Evolutionary conservation across 2,888 invertebrate genomes (phyloP).

Genomic region (Congeria kusceri): DNA sequence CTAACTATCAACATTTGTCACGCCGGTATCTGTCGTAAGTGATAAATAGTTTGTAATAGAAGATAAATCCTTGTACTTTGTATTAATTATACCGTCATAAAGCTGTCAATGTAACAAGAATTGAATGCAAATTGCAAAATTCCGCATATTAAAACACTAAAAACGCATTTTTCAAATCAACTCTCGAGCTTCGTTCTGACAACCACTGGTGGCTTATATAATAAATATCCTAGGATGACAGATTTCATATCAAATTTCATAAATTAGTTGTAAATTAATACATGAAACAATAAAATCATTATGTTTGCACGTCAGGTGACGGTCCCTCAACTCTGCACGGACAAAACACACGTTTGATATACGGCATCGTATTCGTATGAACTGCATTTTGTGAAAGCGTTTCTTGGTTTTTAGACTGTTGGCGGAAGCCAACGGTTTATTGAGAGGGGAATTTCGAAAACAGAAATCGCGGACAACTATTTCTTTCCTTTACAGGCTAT

Average conservation of each 20-base stretch:
- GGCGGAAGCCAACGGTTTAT: too few relatives aligned
- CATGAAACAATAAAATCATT: slow-evolving; percentile 63
- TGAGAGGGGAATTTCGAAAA: too few relatives aligned
- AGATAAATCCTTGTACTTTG: slow-evolving; percentile 43
- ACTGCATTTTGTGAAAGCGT: not conserved
- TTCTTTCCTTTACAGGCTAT: too few relatives aligned
- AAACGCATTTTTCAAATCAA: slow-evolving; percentile 22
- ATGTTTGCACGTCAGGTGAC: slow-evolving; percentile 35
- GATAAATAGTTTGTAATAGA: slow-evolving; percentile 23
- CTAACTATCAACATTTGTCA: not conserved
- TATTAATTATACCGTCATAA: slow-evolving; percentile 60
- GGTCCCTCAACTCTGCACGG: not conserved
- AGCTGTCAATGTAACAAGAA: slow-evolving; percentile 44
- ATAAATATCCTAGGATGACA: slow-evolving; percentile 31
- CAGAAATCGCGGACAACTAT: too few relatives aligned
- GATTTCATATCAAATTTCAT: slow-evolving; percentile 47
- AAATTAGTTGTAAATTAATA: slow-evolving; percentile 60
- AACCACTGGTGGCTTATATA: slow-evolving; percentile 32
- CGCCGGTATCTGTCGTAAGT: not conserved
- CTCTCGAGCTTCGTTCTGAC: slow-evolving; percentile 33
- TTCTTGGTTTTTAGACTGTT: not conserved
- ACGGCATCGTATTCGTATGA: not conserved
- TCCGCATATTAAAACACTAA: slow-evolving; percentile 28
- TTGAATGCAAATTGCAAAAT: slow-evolving; percentile 40
- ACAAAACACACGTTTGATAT: slow-evolving; percentile 3